Conservation (phyloP, 2,888 invertebrate genomes). For the Cartodere bifasciata region DNA sequence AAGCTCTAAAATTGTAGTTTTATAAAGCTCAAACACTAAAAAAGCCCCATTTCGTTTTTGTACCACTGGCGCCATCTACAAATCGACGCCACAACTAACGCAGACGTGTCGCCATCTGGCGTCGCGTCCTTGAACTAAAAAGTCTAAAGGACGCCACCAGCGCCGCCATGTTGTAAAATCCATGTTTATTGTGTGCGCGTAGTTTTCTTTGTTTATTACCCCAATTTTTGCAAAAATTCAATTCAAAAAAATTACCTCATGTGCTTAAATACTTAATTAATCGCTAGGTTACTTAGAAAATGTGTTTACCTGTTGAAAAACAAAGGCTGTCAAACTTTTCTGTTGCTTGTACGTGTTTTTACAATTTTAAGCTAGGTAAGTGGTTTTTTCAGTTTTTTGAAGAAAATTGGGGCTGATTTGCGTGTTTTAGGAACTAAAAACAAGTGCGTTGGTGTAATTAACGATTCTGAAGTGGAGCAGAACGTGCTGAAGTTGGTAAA, state of each 20-base stretch:
- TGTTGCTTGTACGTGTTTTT: conserved; percentile 1
- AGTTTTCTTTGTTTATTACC: neutral
- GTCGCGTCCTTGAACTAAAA: too few relatives aligned
- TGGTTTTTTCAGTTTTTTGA: conserved; percentile 6
- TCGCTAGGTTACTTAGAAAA: conserved; percentile 13
- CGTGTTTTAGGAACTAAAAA: too few relatives aligned
- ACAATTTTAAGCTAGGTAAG: conserved; percentile 9
- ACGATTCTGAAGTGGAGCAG: too few relatives aligned
- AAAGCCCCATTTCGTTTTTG: too few relatives aligned
- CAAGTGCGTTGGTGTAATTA: too few relatives aligned
- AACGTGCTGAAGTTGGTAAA: too few relatives aligned
- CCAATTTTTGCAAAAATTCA: neutral
- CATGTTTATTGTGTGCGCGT: too few relatives aligned
- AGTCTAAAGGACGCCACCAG: too few relatives aligned
- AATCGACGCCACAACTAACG: neutral
- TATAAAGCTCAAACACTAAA: too few relatives aligned
- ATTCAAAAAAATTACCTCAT: conserved; percentile 2
- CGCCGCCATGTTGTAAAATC: too few relatives aligned
- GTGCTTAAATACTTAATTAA: conserved; percentile 1
- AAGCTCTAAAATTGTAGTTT: too few relatives aligned
- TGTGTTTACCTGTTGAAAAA: conserved; percentile 14
- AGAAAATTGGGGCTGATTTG: neutral
- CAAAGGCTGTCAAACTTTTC: conserved; percentile 13
- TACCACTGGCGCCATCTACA: conserved; percentile 9
- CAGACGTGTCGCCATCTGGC: conserved; percentile 9